phyloP scores from a whole-genome alignment of 2,888 invertebrate genomes.

The Eupithecia inturbata region DNA sequence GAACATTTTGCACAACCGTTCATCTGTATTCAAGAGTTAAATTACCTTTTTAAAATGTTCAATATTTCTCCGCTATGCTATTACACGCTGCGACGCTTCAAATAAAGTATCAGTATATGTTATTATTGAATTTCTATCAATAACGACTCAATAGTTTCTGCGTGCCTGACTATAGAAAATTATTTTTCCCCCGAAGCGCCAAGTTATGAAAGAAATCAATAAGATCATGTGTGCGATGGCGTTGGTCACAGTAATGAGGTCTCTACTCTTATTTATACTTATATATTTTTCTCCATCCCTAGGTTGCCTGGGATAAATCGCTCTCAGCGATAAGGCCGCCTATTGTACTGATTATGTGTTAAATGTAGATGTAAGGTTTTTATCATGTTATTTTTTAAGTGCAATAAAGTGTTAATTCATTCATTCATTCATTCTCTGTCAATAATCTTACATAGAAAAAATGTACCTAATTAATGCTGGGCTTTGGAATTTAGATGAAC shows the following conservation, averaged over 20 bases:
- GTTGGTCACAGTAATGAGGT: conserved; percentile 4
- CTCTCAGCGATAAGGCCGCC: too few relatives aligned
- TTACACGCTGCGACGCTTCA: conserved; percentile 18
- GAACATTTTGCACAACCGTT: too few relatives aligned
- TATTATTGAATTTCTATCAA: background rate
- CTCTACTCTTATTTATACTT: too few relatives aligned
- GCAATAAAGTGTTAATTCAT: too few relatives aligned
- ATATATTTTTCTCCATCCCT: too few relatives aligned
- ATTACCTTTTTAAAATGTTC: background rate
- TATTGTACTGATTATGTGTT: too few relatives aligned
- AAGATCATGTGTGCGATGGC: conserved; percentile 12
- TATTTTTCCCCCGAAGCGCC: background rate
- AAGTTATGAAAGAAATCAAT: conserved; percentile 34
- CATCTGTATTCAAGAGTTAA: too few relatives aligned
- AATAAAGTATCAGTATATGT: conserved; percentile 16
- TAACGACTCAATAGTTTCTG: background rate
- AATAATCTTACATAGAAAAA: background rate
- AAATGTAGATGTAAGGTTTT: too few relatives aligned
- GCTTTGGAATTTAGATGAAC: background rate
- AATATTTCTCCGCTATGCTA: background rate
- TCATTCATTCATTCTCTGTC: too few relatives aligned
- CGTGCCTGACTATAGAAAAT: background rate
- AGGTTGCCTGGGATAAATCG: too few relatives aligned
- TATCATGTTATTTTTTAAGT: too few relatives aligned
- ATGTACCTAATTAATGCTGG: background rate